Conservation (phyloP, 2,888 invertebrate genomes). For the Ophioninae sp. region DNA sequence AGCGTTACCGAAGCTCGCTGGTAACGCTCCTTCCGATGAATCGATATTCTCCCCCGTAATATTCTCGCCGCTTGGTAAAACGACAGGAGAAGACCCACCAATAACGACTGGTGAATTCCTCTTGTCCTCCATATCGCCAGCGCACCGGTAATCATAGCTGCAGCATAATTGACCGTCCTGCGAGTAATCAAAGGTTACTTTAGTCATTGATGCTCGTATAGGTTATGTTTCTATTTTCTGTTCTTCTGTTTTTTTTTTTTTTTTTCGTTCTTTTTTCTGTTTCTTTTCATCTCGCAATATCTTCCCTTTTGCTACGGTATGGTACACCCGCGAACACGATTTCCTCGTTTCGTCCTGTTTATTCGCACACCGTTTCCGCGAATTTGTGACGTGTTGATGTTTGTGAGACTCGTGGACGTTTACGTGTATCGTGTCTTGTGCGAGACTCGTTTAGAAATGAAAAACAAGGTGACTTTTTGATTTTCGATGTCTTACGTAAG, state of each 20-base stretch:
- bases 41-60: slow-evolving; percentile 69
- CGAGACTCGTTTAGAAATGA: too few species aligned
- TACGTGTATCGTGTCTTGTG: too few species aligned
- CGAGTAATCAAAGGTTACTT: slow-evolving; percentile 65
- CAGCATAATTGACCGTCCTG: slow-evolving; percentile 83
- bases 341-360: too few species aligned
- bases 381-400: too few species aligned
- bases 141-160: slow-evolving; percentile 82
- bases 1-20: slow-evolving; percentile 70
- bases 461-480: too few species aligned
- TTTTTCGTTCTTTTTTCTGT: slow-evolving; percentile 8
- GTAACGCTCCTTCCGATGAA: slow-evolving; percentile 77
- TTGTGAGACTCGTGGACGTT: too few species aligned
- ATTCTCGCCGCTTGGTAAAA: slow-evolving; percentile 69
- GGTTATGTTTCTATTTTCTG: too few species aligned
- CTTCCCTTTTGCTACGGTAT: slow-evolving; percentile 3
- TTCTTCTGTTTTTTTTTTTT: neutral
- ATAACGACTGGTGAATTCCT: slow-evolving; percentile 70
- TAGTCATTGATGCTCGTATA: slow-evolving; percentile 34
- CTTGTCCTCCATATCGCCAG: slow-evolving; percentile 77
- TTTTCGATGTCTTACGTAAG: too few species aligned
- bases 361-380: too few species aligned
- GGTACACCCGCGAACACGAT: slow-evolving; percentile 36
- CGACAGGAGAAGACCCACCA: slow-evolving; percentile 69
- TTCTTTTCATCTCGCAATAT: too few species aligned